A percentile compares a stretch with the other conserved stretches of the same genome.
phyloP scores from a whole-genome alignment of 2,888 invertebrate species.

The Branchipolynoe longqiensis region DNA sequence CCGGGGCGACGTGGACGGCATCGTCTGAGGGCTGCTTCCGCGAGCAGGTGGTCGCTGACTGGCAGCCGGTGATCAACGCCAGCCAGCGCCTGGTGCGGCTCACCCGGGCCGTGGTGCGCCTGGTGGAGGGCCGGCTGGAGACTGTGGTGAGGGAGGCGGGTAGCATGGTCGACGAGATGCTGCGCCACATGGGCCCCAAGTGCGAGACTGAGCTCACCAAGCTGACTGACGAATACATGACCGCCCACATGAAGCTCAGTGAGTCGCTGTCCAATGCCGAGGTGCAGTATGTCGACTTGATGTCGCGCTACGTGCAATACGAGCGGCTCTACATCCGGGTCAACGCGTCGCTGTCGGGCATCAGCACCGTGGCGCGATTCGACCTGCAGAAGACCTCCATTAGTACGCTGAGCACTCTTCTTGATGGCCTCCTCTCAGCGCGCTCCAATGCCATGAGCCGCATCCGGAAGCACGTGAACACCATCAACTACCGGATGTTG shows the following conservation, averaged over 20 bases:
- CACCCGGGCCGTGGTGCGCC: background rate
- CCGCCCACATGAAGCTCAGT: background rate
- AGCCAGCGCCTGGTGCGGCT: background rate
- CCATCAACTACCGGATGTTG: background rate
- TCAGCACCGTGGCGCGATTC: background rate
- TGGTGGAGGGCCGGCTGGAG: background rate
- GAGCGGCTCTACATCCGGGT: background rate
- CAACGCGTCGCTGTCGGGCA: background rate
- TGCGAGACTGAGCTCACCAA: conserved; percentile 12
- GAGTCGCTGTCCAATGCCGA: background rate
- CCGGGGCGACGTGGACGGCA: background rate
- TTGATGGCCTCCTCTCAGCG: background rate
- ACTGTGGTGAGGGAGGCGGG: background rate
- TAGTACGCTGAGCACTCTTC: background rate
- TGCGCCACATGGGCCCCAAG: background rate
- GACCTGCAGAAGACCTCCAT: background rate
- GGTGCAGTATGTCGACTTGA: background rate
- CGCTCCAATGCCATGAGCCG: background rate
- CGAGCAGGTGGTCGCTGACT: background rate
- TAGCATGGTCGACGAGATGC: background rate
- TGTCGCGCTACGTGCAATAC: background rate
- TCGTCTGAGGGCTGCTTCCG: background rate
- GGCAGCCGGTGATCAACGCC: background rate
- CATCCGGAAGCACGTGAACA: background rate
- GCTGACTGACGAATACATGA: conserved; percentile 18